A percentile compares a stretch with the other conserved stretches of the same genome.
Conservation (phyloP, 2,113 vertebrate genomes). For the Monopterus albus region DNA sequence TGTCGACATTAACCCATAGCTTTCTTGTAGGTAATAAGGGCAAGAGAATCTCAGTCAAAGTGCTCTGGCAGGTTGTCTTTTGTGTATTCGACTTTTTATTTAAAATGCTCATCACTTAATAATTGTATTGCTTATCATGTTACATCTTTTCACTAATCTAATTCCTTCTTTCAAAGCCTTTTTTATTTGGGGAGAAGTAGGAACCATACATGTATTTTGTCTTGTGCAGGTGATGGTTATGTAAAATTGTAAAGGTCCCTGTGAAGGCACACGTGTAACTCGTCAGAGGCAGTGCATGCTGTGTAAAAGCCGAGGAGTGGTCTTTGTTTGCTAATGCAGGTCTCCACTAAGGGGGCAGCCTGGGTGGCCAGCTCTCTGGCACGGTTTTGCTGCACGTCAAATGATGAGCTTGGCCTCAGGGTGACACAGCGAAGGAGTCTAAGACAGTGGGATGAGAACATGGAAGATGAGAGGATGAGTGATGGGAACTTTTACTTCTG, state of each 20-base stretch:
- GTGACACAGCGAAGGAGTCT: conserved; percentile 57
- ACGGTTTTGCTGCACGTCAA: conserved; percentile 58
- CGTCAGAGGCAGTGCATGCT: conserved; percentile 19
- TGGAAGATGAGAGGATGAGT: conserved; percentile 47
- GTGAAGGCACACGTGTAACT: conserved; percentile 40
- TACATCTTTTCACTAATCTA: conserved; percentile 15
- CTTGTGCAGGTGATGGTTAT: neutral
- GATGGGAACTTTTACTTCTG: conserved; percentile 47
- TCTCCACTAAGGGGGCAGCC: conserved; percentile 59
- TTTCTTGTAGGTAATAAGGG: neutral
- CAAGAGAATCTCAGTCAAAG: neutral
- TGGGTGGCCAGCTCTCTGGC: conserved; percentile 70
- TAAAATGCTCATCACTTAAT: neutral
- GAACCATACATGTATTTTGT: conserved; percentile 17
- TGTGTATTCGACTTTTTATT: no score
- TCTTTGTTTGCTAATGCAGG: conserved; percentile 79
- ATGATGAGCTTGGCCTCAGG: conserved; percentile 74
- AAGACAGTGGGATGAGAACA: conserved; percentile 50
- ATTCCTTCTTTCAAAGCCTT: conserved; percentile 24
- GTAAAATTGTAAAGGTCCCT: conserved; percentile 39
- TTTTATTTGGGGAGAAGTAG: conserved; percentile 4
- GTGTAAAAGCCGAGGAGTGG: conserved; percentile 36
- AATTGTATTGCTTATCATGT: conserved; percentile 3
- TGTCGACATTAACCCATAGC: neutral
- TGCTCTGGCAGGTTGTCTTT: no score